Evolutionary conservation across 92 coral and sea anemone species (phyloP).

Genomic region (Actinernus sp.): DNA sequence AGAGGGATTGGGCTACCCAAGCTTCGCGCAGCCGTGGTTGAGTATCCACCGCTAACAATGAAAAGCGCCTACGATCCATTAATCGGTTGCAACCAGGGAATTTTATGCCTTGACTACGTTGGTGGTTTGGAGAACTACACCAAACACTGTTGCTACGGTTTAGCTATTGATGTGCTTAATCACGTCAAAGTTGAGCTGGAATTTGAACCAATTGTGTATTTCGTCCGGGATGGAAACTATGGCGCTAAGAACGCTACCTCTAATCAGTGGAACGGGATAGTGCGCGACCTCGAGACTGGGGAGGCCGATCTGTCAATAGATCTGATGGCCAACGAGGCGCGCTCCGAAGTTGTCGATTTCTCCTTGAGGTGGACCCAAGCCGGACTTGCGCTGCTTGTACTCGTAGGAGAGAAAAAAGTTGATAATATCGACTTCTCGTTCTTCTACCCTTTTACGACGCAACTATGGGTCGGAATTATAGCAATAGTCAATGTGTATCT

Average conservation of each 20-base stretch:
- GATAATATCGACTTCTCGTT: slow-evolving; percentile 76
- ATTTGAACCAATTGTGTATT: slow-evolving; percentile 79
- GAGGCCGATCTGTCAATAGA: slow-evolving; percentile 86
- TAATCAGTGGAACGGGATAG: slow-evolving; percentile 80
- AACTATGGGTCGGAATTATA: slow-evolving; percentile 80
- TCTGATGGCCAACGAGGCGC: slow-evolving; percentile 89
- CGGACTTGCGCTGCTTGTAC: slow-evolving; percentile 82
- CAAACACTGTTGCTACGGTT: slow-evolving; percentile 78
- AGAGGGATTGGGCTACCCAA: slow-evolving; percentile 44
- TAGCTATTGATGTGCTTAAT: slow-evolving; percentile 82
- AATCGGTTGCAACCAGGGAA: slow-evolving; percentile 71
- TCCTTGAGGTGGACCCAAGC: slow-evolving; percentile 90
- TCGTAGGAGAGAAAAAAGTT: slow-evolving; percentile 84
- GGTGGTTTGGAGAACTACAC: slow-evolving; percentile 33
- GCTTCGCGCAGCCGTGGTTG: slow-evolving; percentile 85
- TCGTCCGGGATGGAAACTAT: slow-evolving; percentile 89
- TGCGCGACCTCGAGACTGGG: slow-evolving; percentile 61
- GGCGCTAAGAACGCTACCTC: slow-evolving; percentile 81
- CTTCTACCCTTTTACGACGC: slow-evolving; percentile 73
- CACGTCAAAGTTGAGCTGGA: slow-evolving; percentile 75
- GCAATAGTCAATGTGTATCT: slow-evolving; percentile 76
- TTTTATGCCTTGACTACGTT: slow-evolving; percentile 55
- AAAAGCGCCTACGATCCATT: slow-evolving; percentile 52
- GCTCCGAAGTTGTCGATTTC: slow-evolving; percentile 83
- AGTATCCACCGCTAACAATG: slow-evolving; percentile 91